Base-by-base conservation (phyloP, 64 coral and sea anemone genomes). In the Porites australiensis region DNA sequence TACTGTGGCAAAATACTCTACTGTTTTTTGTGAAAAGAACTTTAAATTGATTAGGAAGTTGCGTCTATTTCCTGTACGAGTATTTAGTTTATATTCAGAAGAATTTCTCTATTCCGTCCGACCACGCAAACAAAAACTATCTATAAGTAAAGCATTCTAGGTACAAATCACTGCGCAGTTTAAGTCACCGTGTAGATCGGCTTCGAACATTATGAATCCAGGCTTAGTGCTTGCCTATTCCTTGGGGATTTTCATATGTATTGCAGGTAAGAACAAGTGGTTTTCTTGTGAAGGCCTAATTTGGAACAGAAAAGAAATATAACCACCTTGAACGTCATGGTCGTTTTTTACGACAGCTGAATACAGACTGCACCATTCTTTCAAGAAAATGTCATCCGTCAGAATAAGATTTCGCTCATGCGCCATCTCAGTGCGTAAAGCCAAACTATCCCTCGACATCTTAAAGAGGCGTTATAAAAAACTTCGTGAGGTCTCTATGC, bases 21-120 rank as follows among this genome's bases (percentile, higher is more conserved):
- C 19, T 47, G 18, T 68, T 44, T 8, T 22, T 68, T 50, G 81
- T 49, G 44, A 46, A 68, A 84, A 84, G 18, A 46, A 68, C 61
- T 68, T 16, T 18, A 68, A 50, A 52, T 84, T 84, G 18, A 52
- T 51, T 19, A 84, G 63, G 63, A 84, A 68, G 78, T 62, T 68
- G 10, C 81, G 47, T 68, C 61, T 68, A 84, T 84, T 84, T 84
- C 81, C 81, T 68, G 18, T 19, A 45, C 11, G 63, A 84, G 19
- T 69, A 50, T 84, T 69, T 68, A 46, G 63, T n/a, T 83, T 67
- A 50, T 19, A 19, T 50, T 64, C 20, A 23, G 19, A 16, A 68
- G 20, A 67, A 68, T 83, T 64, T 64, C 44, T 51, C 37, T 45
- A n/a, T 65, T 83, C 62, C 62, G 8, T 44, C 45, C 59, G 16